Base-by-base conservation (phyloP, 2,888 invertebrate genomes). In the Octodonta nipae region DNA sequence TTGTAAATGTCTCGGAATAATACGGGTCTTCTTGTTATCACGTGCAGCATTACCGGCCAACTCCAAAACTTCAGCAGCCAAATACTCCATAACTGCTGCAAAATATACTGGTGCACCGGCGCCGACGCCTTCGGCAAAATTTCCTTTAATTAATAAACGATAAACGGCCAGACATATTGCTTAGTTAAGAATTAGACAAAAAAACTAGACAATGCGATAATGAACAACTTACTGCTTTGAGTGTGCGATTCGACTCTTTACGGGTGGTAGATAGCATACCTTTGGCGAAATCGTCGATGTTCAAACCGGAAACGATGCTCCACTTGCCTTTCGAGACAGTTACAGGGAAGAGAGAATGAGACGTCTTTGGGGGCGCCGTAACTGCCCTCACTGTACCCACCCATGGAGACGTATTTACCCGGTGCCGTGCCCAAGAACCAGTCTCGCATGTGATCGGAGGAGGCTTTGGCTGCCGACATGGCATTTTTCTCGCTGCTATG, bases 381-480 rank as follows among this genome's bases (percentile, higher is more conserved):
- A 20, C 88, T 87, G 22, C 96, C 96, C 60, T 96, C 92, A 3
- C 92, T 93, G 5, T 87, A 67, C 2, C 98, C 93, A 24, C 88
- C 96, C 96, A 98, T 98, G 35, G 93, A 95, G 26, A 89, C 89
- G 65, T 75, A 85, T 22, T 74, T 68, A 28, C 78, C 81, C 1
- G 68, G 55, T 14, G 71, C 64, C 2, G 91, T 89, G 27, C 93
- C 96, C 5, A 31, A 61, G 79, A 88, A 95, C 91, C 95, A 92
- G 58, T 92, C 92, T 46, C 75, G 76, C 85, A 98, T 91, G 58
- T 98, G 96, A 63, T 98, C 96, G 43, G 85, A 84, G 15, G 95
- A 93, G 14, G 98, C 96, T 64, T 98, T 98, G 11, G 98, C 96
- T 2, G 98, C 98, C 15, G 95, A 95, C 78, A 98, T 84, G 95